A percentile compares a stretch with the other conserved stretches of the same genome.
Conservation (phyloP, 1,140 invertebrate genomes). For the Tetragnatha versicolor region DNA sequence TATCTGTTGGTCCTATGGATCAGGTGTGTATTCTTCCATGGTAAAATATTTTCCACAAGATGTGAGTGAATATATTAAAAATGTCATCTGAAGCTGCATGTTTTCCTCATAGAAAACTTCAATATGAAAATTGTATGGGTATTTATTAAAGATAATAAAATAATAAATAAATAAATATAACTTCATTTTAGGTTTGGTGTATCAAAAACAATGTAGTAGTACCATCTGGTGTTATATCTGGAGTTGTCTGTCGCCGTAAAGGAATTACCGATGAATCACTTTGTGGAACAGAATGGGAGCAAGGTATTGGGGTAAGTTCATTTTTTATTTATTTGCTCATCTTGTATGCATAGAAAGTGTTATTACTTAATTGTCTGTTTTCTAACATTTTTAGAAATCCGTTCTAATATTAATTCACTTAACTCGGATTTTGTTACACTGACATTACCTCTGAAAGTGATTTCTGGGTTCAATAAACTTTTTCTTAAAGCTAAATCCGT, state of each 20-base stretch:
- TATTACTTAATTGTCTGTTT: not conserved
- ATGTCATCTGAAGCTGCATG: no score
- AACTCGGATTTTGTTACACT: not conserved
- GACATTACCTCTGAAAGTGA: not conserved
- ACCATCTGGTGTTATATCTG: conserved; percentile 66
- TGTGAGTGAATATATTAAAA: no score
- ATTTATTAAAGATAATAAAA: not conserved
- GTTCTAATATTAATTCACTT: not conserved
- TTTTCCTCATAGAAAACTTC: no score
- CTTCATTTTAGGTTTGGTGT: conserved; percentile 72
- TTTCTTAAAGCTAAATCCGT: not conserved
- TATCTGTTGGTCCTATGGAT: conserved; percentile 71
- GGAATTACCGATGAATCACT: conserved; percentile 75
- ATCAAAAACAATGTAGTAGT: conserved; percentile 64
- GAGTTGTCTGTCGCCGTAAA: conserved; percentile 75
- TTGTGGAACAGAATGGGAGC: conserved; percentile 78
- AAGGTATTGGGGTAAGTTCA: conserved; percentile 73
- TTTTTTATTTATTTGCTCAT: not conserved
- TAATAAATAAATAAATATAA: no score
- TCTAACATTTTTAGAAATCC: not conserved
- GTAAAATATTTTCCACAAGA: no score
- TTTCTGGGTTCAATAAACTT: not conserved
- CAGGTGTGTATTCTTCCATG: conserved; percentile 58
- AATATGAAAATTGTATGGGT: not conserved
- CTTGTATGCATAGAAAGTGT: not conserved